Conservation (phyloP, 2,888 invertebrate species). For the Platerodrilus igneus region DNA sequence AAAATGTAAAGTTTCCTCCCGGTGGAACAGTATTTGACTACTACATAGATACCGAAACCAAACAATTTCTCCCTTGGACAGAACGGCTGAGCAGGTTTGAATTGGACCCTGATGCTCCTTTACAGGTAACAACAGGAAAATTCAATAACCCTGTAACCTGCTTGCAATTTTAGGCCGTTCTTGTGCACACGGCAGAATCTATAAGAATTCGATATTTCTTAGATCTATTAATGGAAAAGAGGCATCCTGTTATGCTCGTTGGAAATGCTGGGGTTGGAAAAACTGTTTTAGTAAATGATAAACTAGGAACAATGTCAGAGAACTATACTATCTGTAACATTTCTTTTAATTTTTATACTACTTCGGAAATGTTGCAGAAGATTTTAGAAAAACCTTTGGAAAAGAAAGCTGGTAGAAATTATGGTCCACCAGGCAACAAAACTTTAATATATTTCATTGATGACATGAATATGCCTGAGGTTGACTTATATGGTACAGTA, state of each 20-base stretch:
- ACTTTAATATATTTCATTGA: slow-evolving; percentile 92
- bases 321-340: slow-evolving; percentile 87
- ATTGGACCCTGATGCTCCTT: slow-evolving; percentile 83
- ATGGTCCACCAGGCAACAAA: slow-evolving; percentile 92
- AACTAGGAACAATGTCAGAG: slow-evolving; percentile 69
- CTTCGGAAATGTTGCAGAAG: slow-evolving; percentile 90
- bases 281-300: slow-evolving; percentile 75
- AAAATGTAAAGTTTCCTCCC: slow-evolving; percentile 85
- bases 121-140: slow-evolving; percentile 67
- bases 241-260: slow-evolving; percentile 91
- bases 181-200: slow-evolving; percentile 92
- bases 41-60: slow-evolving; percentile 85
- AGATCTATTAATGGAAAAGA: slow-evolving; percentile 81
- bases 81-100: slow-evolving; percentile 88
- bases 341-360: slow-evolving; percentile 95
- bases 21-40: slow-evolving; percentile 94
- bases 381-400: slow-evolving; percentile 91
- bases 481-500: slow-evolving; percentile 85
- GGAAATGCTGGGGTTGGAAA: slow-evolving; percentile 93
- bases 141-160: background rate
- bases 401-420: slow-evolving; percentile 90
- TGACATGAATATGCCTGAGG: slow-evolving; percentile 97
- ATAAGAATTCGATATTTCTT: slow-evolving; percentile 85
- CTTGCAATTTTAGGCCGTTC: slow-evolving; percentile 62
- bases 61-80: slow-evolving; percentile 85